Conservation (phyloP, 2,113 vertebrate species). For the Columbina picui region DNA sequence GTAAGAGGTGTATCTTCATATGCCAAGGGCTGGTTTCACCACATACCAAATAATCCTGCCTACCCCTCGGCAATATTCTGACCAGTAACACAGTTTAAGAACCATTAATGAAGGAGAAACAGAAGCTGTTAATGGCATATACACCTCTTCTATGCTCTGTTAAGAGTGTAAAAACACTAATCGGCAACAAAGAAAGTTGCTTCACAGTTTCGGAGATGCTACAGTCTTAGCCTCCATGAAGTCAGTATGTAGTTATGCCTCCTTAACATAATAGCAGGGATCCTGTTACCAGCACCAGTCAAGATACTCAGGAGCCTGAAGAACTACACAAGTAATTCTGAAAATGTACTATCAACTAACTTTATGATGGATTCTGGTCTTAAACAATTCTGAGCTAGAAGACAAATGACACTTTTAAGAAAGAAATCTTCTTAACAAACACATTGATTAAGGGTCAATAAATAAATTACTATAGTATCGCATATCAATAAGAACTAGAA, state of each 20-base stretch:
- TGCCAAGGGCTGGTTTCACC: neutral
- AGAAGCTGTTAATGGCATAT: neutral
- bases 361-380: neutral
- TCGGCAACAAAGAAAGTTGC: neutral
- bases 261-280: neutral
- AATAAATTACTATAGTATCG: neutral
- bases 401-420: neutral
- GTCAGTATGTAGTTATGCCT: neutral
- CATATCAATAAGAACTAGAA: neutral
- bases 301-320: neutral
- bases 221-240: neutral
- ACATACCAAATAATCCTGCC: neutral
- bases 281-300: neutral
- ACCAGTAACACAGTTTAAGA: neutral
- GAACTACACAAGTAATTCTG: neutral
- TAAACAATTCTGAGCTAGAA: neutral
- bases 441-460: neutral
- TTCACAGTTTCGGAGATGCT: neutral
- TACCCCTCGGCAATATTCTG: rapidly evolving
- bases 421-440: neutral
- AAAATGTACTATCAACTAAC: neutral
- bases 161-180: neutral
- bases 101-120: neutral
- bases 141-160: neutral
- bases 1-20: rapidly evolving